Base-by-base conservation (phyloP, 2,888 invertebrate species). In the Noctua janthina region DNA sequence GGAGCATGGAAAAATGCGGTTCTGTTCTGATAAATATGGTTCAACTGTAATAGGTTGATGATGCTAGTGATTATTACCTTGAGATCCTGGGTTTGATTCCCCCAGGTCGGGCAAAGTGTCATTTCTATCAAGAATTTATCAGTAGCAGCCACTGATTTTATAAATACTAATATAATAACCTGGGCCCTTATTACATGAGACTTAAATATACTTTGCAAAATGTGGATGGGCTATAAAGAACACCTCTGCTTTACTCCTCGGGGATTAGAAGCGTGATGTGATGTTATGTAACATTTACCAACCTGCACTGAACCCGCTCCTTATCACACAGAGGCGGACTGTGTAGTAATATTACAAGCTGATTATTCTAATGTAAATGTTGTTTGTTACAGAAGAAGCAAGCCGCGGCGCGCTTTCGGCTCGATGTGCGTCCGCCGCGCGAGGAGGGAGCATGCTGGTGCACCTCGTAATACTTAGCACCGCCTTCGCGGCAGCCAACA, bases 401-500 rank as follows among this genome's bases (percentile, higher is more conserved):
- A 91, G 89, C 81, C 81, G 90, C 84, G 87, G 90, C 89, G 91
- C 86, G 91, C 91, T 93, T 94, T 93, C 93, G 93, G 93, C 96
- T 96, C 94, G 92, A 96, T 97, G 96, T 94, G 95, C 96, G 94
- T 91, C 93, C 94, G 93, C 91, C 92, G 93, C 92, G 91, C 90
- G 90, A 92, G 93, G 93, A 92, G 93, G 94, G 96, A 96, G 96
- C 92, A 97, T 97, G 96, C 96, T 96, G 93, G 95, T 95, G 94
- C 96, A 94, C 89, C 95, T 96, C 93, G 94, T 97, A 91, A 95
- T 97, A 95, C 95, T 97, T 95, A 96, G 96, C 95, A 95, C 96
- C 94, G 96, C 96, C 90, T 92, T 97, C 86, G 96, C 96, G 96
- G 96, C 96, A 91, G 96, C 95, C 92, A 96, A 93, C 93, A 94